These are phyloP conservation scores for Apaloderma vittatum DNA, from an alignment of 2,113 vertebrate genomes.

Conservation along the genomic window DNA sequence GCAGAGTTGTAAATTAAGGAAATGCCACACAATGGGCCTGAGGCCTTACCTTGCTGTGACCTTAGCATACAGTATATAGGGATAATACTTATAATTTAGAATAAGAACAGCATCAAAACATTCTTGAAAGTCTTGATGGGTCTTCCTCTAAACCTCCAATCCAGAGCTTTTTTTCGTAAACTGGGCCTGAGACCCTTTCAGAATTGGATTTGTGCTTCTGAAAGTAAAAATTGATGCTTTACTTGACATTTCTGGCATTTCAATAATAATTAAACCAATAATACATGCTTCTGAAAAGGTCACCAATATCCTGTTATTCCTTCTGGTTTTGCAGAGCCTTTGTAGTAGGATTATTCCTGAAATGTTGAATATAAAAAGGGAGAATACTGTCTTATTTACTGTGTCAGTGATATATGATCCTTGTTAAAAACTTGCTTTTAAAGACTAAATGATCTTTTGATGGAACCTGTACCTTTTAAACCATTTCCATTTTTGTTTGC, in stretches of 20 bases:
- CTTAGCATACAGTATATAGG: not conserved
- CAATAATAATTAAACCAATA: not conserved
- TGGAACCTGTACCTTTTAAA: conserved; percentile 17
- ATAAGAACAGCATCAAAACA: not conserved
- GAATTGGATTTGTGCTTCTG: not conserved
- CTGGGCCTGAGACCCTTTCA: not conserved
- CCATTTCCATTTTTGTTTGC: conserved; percentile 19
- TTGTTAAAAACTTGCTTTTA: conserved; percentile 7
- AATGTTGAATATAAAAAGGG: not conserved
- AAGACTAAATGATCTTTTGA: conserved; percentile 15
- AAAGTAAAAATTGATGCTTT: not conserved
- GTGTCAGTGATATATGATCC: not conserved
- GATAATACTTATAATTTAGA: not conserved
- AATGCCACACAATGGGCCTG: not conserved
- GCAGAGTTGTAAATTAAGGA: not conserved
- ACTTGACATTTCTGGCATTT: not conserved
- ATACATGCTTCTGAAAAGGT: not conserved
- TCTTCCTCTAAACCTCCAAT: not conserved
- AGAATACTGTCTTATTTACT: not conserved
- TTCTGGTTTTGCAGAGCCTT: not conserved
- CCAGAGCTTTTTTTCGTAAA: not conserved
- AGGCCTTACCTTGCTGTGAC: not conserved
- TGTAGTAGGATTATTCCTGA: not conserved
- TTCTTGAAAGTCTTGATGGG: not conserved
- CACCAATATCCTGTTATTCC: not conserved